A percentile compares a stretch with the other conserved stretches of the same genome.
Evolutionary conservation across 2,888 invertebrate species (phyloP).

Genomic region (Rambutsinella grinnellia): DNA sequence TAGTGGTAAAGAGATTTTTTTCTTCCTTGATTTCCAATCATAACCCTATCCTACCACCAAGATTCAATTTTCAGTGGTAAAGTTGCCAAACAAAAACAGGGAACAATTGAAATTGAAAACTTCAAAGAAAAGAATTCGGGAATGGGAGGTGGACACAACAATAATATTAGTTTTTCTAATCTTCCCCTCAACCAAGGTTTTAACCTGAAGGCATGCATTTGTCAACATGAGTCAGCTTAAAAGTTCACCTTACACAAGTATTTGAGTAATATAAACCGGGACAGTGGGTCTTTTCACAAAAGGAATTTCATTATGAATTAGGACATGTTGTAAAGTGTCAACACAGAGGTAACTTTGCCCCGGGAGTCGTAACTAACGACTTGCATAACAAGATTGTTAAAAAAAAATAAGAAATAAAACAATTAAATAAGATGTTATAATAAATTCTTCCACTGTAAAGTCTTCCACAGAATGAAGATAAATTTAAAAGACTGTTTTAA

Average conservation of each 20-base stretch:
- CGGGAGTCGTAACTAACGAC: too few species aligned
- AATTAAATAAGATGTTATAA: too few species aligned
- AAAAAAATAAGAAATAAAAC: too few species aligned
- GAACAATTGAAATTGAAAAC: constrained; percentile 40
- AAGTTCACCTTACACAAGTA: constrained; percentile 13
- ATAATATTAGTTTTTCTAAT: constrained; percentile 29
- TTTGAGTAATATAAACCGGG: too few species aligned
- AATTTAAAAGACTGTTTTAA: too few species aligned
- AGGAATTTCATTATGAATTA: too few species aligned
- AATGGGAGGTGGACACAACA: constrained; percentile 30
- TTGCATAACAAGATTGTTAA: too few species aligned
- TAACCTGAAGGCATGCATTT: constrained; percentile 25
- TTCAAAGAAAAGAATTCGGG: neutral
- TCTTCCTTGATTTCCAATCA: constrained; percentile 4
- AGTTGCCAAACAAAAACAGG: neutral
- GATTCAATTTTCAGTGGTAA: neutral
- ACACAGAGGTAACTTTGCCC: too few species aligned
- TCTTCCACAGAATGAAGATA: too few species aligned
- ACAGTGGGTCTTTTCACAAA: too few species aligned
- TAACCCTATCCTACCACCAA: neutral
- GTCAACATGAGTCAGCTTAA: constrained; percentile 49
- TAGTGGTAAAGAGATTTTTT: neutral
- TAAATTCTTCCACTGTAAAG: too few species aligned
- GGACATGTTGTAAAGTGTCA: too few species aligned
- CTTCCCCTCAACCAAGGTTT: neutral